A percentile compares a stretch with the other conserved stretches of the same genome.
Conservation (phyloP, 2,797 vertebrate genomes). For the Diplodus puntazzo region DNA sequence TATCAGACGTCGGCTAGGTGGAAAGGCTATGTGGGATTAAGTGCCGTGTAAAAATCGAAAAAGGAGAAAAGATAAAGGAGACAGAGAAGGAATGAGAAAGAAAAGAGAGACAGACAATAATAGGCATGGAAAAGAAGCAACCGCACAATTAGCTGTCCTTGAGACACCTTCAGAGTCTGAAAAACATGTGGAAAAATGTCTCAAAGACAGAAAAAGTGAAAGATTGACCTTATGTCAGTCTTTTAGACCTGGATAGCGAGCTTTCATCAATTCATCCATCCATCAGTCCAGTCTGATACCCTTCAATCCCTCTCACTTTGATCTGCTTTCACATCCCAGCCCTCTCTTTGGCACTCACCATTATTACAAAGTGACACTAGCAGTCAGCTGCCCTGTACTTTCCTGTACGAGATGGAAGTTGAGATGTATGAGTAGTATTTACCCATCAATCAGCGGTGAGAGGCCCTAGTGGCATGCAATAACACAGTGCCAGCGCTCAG, state of each 20-base stretch:
- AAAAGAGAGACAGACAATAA: background rate
- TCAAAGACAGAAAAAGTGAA: constrained; percentile 1
- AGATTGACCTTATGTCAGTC: constrained; percentile 1
- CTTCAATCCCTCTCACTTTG: constrained; percentile 19
- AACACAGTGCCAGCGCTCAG: constrained; percentile 31
- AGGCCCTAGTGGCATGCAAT: constrained; percentile 60
- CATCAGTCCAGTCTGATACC: constrained; percentile 18
- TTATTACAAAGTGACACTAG: constrained; percentile 53
- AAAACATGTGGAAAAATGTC: background rate
- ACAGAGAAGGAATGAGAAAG: background rate
- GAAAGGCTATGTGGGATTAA: constrained; percentile 71
- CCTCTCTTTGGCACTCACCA: constrained; percentile 23
- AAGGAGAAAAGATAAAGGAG: constrained; percentile 18
- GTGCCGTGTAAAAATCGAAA: constrained; percentile 45
- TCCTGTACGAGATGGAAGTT: constrained; percentile 48
- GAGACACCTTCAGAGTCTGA: background rate
- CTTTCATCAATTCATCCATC: constrained; percentile 2
- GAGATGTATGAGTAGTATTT: constrained; percentile 61
- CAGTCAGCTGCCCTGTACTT: constrained; percentile 39
- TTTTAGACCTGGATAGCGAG: background rate
- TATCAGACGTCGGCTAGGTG: constrained; percentile 66
- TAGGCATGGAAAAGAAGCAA: background rate
- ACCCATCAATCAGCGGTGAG: constrained; percentile 68
- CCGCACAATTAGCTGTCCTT: constrained; percentile 11
- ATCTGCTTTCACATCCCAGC: constrained; percentile 12